Evolutionary conservation across 2,113 vertebrate species (phyloP).

Genomic region (Chlamydotis undulata): DNA sequence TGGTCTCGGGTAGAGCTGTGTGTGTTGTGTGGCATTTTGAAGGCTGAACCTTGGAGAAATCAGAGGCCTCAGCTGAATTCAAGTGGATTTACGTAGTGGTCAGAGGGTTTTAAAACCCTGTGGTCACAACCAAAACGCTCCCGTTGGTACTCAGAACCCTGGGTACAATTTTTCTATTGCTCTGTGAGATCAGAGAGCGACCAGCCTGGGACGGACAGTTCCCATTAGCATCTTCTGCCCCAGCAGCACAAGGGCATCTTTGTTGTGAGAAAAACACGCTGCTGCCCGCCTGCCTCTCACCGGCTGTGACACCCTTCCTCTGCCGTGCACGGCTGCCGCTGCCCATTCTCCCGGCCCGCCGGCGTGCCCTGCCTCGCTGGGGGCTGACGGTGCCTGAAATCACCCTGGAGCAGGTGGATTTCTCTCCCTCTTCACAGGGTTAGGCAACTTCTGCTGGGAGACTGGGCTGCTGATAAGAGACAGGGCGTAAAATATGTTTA

Average conservation of each 20-base stretch:
- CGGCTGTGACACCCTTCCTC: neutral
- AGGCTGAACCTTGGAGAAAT: neutral
- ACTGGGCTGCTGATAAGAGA: conserved; percentile 66
- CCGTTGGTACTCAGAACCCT: neutral
- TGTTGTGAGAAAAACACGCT: neutral
- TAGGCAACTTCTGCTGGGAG: conserved; percentile 70
- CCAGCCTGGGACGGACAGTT: neutral
- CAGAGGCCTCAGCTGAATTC: neutral
- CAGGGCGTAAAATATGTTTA: conserved; percentile 13
- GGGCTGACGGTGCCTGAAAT: neutral
- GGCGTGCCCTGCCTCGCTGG: neutral
- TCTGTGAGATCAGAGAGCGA: neutral
- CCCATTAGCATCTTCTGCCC: neutral
- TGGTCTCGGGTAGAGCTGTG: neutral
- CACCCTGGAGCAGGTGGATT: neutral
- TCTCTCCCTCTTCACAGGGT: conserved; percentile 34
- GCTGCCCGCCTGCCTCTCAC: neutral
- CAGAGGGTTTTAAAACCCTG: neutral
- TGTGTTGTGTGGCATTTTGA: neutral
- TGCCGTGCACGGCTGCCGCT: neutral
- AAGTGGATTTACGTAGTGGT: neutral
- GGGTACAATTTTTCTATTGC: neutral
- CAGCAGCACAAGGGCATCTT: neutral
- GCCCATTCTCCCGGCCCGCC: neutral
- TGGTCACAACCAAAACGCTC: accelerated